Conservation (phyloP, 2,888 invertebrate genomes). For the Anaspis maculata region DNA sequence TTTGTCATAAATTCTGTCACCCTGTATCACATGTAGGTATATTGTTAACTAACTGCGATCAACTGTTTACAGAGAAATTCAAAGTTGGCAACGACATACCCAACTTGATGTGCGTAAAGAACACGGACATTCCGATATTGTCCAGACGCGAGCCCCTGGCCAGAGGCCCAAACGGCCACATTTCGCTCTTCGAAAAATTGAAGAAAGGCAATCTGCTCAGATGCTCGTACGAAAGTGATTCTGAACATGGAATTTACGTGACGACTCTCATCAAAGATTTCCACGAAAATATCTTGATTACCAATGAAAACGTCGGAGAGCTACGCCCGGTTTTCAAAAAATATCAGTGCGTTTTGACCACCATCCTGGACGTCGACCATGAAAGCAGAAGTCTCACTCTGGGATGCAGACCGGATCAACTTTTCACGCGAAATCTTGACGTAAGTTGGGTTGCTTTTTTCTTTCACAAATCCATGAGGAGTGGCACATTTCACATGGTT, state of each 20-base stretch:
- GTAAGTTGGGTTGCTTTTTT: no score
- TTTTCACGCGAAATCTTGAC: conserved; percentile 36
- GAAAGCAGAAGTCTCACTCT: no score
- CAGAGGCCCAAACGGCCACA: conserved; percentile 3
- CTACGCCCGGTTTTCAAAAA: conserved; percentile 21
- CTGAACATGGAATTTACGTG: conserved; percentile 25
- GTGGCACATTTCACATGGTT: no score
- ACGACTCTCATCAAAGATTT: conserved; percentile 24
- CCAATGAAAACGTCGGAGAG: no score
- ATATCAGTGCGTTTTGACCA: conserved; percentile 27
- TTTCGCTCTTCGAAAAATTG: conserved; percentile 22
- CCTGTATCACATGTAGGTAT: no score
- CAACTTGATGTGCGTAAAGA: conserved; percentile 29
- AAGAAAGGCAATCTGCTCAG: conserved; percentile 24
- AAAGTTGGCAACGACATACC: conserved; percentile 26
- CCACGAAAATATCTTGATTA: conserved; percentile 23
- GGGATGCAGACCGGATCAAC: no score
- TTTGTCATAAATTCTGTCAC: no score
- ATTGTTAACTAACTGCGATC: not conserved
- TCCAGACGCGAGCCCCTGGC: conserved; percentile 28
- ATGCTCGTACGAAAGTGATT: conserved; percentile 25
- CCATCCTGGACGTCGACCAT: conserved; percentile 20
- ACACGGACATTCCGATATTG: conserved; percentile 19
- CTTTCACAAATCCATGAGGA: no score
- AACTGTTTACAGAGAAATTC: conserved; percentile 21